These are phyloP conservation scores for Beris chalybata DNA, from an alignment of 2,888 invertebrate genomes.

Conservation along the genomic window DNA sequence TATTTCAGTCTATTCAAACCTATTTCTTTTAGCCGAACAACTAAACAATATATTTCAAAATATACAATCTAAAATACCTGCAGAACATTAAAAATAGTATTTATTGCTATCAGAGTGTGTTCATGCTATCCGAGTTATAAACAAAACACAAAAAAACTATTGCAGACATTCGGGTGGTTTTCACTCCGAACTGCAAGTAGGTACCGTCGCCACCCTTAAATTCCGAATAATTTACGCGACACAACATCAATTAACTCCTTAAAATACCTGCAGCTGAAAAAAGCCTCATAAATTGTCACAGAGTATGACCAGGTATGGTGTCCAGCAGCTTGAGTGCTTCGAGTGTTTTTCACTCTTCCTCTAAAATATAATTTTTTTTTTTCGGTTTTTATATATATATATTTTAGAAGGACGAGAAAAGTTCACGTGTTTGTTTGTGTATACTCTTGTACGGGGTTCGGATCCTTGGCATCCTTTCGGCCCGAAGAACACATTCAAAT, in stretches of 20 bases:
- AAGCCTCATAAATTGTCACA: conserved; percentile 41
- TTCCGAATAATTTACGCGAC: conserved; percentile 55
- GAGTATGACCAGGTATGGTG: conserved; percentile 33
- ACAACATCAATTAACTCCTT: conserved; percentile 56
- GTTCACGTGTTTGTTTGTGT: too few relatives aligned
- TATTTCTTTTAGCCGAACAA: too few relatives aligned
- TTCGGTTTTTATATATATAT: too few relatives aligned
- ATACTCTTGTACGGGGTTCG: too few relatives aligned
- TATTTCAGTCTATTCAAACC: too few relatives aligned
- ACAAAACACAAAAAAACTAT: conserved; percentile 34
- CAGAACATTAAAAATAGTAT: conserved; percentile 49
- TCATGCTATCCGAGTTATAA: conserved; percentile 33
- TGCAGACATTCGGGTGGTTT: conserved; percentile 29
- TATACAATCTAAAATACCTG: conserved; percentile 43
- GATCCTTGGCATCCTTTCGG: conserved; percentile 8
- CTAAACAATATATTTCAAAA: too few relatives aligned
- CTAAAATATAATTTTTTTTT: too few relatives aligned
- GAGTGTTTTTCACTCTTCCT: conserved; percentile 11
- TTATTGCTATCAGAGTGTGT: conserved; percentile 42
- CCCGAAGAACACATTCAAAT: conserved; percentile 12
- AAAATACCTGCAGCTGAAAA: conserved; percentile 52
- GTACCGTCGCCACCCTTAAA: conserved; percentile 46
- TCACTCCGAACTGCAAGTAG: conserved; percentile 7
- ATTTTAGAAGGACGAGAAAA: too few relatives aligned
- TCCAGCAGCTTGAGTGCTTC: conserved; percentile 20